A percentile compares a stretch with the other conserved stretches of the same genome.
phyloP scores from a whole-genome alignment of 35 echinoderm and acorn worm species.

The Ptychodera flava region DNA sequence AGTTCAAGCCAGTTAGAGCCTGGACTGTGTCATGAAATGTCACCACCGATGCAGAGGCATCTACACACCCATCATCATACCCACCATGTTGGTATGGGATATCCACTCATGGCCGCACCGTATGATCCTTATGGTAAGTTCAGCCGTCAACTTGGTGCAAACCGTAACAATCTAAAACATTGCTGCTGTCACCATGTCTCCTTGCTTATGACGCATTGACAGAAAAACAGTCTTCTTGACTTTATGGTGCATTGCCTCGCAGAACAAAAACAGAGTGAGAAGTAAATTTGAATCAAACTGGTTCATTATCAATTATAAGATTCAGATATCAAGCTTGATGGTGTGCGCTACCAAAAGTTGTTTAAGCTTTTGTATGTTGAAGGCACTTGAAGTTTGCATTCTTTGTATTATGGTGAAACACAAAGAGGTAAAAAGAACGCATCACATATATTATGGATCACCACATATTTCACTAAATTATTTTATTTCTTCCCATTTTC shows the following conservation, averaged over 20 bases:
- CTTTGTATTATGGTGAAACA: background rate
- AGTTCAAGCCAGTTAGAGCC: conserved; percentile 14
- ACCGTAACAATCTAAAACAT: background rate
- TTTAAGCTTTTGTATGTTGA: background rate
- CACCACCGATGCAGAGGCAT: conserved; percentile 45
- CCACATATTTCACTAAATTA: background rate
- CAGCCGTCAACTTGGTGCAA: background rate
- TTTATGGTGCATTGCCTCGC: background rate
- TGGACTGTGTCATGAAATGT: conserved; percentile 14
- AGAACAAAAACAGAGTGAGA: background rate
- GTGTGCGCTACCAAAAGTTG: background rate
- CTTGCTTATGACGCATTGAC: background rate
- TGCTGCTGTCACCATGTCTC: background rate
- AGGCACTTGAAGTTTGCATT: background rate
- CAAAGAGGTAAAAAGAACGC: background rate
- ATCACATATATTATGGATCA: no score
- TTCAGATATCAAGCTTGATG: background rate
- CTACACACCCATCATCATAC: conserved; percentile 72
- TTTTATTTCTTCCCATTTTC: background rate
- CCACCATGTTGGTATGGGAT: conserved; percentile 45
- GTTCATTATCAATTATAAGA: background rate
- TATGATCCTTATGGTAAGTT: conserved; percentile 73
- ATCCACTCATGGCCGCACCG: conserved; percentile 38
- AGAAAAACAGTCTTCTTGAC: background rate
- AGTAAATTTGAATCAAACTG: no score